Evolutionary conservation across 2,797 vertebrate species (phyloP).

Genomic region (Darevskia nairensis): DNA sequence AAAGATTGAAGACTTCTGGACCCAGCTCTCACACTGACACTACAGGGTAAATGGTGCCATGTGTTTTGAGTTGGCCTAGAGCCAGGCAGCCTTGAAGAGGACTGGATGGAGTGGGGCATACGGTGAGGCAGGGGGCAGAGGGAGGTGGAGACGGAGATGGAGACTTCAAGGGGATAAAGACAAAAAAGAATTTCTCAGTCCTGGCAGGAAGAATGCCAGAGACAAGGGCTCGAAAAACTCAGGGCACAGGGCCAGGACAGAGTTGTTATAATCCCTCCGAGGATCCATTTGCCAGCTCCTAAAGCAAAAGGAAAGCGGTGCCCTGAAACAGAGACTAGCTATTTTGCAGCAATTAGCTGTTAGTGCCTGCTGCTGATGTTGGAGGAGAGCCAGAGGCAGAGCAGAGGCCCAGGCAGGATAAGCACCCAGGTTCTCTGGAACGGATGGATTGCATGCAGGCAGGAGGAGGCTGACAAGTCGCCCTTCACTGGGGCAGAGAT

Average conservation of each 20-base stretch:
- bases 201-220: conserved; percentile 61
- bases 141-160: conserved; percentile 2
- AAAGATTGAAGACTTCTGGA: neutral
- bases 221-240: conserved; percentile 69
- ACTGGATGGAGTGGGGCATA: neutral
- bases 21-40: neutral
- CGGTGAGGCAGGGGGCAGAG: neutral
- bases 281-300: conserved; percentile 71
- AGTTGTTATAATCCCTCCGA: conserved; percentile 71
- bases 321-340: conserved; percentile 74
- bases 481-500: accelerated
- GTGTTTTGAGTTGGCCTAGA: conserved; percentile 29
- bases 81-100: conserved; percentile 42
- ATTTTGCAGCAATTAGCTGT: conserved; percentile 66
- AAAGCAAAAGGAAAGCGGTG: conserved; percentile 66
- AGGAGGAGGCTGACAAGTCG: accelerated
- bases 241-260: conserved; percentile 72
- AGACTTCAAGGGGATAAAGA: conserved; percentile 68
- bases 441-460: neutral
- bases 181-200: conserved; percentile 59
- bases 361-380: conserved; percentile 61
- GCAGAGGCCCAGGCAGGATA: conserved; percentile 8
- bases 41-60: neutral
- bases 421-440: neutral
- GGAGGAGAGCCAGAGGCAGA: conserved; percentile 65